Conservation (phyloP, 2,888 invertebrate species). For the Brassicogethes aeneus region DNA sequence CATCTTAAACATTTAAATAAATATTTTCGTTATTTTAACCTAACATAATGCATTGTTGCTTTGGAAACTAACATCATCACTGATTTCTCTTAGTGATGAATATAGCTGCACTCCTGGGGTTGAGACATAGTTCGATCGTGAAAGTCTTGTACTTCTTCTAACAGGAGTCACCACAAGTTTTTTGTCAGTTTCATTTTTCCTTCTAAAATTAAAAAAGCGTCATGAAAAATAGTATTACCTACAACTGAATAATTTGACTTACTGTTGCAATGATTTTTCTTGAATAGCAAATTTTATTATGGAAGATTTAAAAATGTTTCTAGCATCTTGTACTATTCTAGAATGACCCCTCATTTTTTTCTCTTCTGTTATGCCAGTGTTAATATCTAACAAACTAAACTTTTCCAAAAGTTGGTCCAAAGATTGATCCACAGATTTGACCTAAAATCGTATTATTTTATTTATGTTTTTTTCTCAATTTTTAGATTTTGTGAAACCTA, state of each 20-base stretch:
- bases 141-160: conserved; percentile 41
- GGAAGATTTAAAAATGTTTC: conserved; percentile 51
- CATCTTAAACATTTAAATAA: no score
- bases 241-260: conserved; percentile 5
- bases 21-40: no score
- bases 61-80: conserved; percentile 5
- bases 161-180: conserved; percentile 45
- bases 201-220: conserved; percentile 6
- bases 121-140: conserved; percentile 19
- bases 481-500: conserved; percentile 24
- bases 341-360: conserved; percentile 16
- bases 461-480: background rate
- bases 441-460: conserved; percentile 29
- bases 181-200: conserved; percentile 5
- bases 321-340: conserved; percentile 41
- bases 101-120: conserved; percentile 27
- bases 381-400: conserved; percentile 50
- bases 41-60: no score
- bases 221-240: conserved; percentile 1
- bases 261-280: conserved; percentile 25
- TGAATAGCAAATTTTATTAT: conserved; percentile 51
- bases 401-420: conserved; percentile 48
- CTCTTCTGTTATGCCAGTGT: conserved; percentile 32
- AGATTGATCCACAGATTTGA: conserved; percentile 45
- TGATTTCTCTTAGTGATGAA: conserved; percentile 23